Percentiles rank a stretch among this genome's conserved stretches.
These are phyloP conservation scores for Hyppa rectilinea DNA, from an alignment of 2,888 invertebrate genomes.

Conservation along the genomic window DNA sequence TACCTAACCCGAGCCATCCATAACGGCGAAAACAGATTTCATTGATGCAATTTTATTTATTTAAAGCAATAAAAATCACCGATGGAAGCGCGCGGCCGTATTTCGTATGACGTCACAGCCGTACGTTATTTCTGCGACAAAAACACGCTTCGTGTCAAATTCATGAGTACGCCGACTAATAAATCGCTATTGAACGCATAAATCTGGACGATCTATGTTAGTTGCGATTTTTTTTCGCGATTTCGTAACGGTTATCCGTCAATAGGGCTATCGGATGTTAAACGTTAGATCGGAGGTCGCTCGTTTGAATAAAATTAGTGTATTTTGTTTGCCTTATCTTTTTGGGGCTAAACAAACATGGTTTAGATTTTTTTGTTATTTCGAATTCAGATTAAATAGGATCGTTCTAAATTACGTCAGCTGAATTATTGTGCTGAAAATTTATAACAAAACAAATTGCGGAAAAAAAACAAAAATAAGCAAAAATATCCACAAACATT, in stretches of 20 bases:
- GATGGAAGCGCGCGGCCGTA: conserved; percentile 66
- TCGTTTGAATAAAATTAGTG: conserved; percentile 57
- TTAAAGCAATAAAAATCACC: conserved; percentile 71
- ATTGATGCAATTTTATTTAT: conserved; percentile 76
- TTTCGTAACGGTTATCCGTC: conserved; percentile 59
- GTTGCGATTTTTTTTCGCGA: conserved; percentile 71
- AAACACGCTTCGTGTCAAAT: conserved; percentile 74
- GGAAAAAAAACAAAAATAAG: conserved; percentile 14
- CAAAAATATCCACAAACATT: conserved; percentile 33
- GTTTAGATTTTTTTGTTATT: conserved; percentile 14
- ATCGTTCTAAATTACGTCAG: conserved; percentile 20
- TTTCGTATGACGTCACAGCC: conserved; percentile 73
- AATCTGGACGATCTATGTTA: conserved; percentile 75
- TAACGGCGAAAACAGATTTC: conserved; percentile 65
- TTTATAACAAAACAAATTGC: not conserved
- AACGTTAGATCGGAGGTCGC: conserved; percentile 53
- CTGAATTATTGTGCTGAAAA: conserved; percentile 9
- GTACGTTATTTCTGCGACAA: conserved; percentile 74
- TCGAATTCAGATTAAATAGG: conserved; percentile 18
- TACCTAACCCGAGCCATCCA: conserved; percentile 47
- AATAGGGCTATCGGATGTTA: conserved; percentile 61
- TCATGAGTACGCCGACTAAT: conserved; percentile 75
- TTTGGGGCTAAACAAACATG: conserved; percentile 3
- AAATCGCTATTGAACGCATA: conserved; percentile 74
- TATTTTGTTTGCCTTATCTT: conserved; percentile 33